These are phyloP conservation scores for Geococcyx californianus DNA, from an alignment of 2,113 vertebrate genomes.

Conservation along the genomic window DNA sequence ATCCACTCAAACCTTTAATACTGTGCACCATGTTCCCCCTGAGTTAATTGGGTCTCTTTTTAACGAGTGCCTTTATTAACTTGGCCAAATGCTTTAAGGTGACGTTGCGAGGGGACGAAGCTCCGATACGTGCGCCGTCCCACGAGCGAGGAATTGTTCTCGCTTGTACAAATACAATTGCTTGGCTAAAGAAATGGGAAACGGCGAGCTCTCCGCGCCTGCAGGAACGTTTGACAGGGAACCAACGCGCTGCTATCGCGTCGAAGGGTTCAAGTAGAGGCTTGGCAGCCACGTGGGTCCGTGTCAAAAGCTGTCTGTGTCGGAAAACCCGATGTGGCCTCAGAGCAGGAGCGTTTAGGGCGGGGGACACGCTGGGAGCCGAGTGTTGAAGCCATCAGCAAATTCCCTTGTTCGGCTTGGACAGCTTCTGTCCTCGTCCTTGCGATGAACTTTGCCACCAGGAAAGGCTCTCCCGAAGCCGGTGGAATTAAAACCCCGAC, in stretches of 20 bases:
- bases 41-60: background rate
- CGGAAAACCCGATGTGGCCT: background rate
- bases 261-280: background rate
- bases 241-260: background rate
- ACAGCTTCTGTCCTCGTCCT: background rate
- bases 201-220: background rate
- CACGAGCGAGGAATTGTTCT: background rate
- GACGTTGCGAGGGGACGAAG: background rate
- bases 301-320: background rate
- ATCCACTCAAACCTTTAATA: background rate
- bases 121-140: fast-evolving
- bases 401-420: fast-evolving
- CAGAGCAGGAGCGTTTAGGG: fast-evolving
- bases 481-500: background rate
- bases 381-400: background rate
- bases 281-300: background rate
- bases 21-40: background rate
- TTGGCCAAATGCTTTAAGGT: background rate
- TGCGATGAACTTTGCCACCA: background rate
- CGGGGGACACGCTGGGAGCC: background rate
- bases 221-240: background rate
- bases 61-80: background rate
- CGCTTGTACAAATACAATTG: background rate
- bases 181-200: background rate
- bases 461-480: background rate